These are phyloP conservation scores for Umimayanthus chanpuru DNA, from an alignment of 92 coral and sea anemone species.

Conservation along the genomic window DNA sequence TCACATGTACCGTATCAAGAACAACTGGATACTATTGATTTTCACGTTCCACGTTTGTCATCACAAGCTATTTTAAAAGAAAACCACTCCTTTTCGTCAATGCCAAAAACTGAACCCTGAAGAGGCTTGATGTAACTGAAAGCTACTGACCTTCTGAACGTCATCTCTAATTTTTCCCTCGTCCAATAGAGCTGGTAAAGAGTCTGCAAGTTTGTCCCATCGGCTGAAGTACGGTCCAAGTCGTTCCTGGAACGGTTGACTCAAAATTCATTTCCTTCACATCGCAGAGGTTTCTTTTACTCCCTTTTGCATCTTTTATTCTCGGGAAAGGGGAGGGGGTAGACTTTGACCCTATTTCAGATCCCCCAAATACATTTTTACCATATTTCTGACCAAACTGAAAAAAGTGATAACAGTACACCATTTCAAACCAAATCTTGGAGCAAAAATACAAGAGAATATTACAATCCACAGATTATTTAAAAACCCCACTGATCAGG, in stretches of 20 bases:
- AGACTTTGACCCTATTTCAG: too few species aligned
- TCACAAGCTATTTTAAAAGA: background rate
- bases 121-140: background rate
- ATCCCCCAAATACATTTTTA: too few species aligned
- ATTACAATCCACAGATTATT: too few species aligned
- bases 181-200: conserved; percentile 56
- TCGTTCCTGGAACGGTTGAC: conserved; percentile 34
- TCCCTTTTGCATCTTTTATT: background rate
- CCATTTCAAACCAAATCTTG: too few species aligned
- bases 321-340: too few species aligned
- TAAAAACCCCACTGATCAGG: too few species aligned
- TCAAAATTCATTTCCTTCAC: background rate
- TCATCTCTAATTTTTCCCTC: conserved; percentile 45
- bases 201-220: conserved; percentile 68
- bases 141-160: conserved; percentile 20
- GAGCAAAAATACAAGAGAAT: too few species aligned
- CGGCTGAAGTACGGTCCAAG: conserved; percentile 65
- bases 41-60: background rate
- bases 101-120: background rate
- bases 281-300: background rate
- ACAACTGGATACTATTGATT: background rate
- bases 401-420: too few species aligned
- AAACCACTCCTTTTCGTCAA: background rate
- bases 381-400: too few species aligned
- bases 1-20: background rate